A percentile compares a stretch with the other conserved stretches of the same genome.
Conservation (phyloP, 2,797 vertebrate species). For the Pyrocephalus nanus region DNA sequence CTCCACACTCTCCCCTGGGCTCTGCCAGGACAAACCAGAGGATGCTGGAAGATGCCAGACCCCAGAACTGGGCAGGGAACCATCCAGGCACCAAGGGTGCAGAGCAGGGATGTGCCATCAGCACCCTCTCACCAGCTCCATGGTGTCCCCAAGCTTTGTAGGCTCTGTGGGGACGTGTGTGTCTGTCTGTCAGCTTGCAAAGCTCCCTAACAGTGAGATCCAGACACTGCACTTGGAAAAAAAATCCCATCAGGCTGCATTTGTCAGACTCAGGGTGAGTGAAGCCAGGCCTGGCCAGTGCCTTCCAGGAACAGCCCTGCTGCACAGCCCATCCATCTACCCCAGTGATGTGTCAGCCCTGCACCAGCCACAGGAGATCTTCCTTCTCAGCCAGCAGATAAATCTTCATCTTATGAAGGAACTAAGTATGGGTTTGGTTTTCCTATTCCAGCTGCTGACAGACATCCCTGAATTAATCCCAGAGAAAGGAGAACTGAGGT, state of each 20-base stretch:
- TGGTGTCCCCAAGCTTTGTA: not conserved
- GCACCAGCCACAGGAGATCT: accelerated
- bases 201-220: not conserved
- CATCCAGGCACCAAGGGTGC: not conserved
- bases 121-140: not conserved
- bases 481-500: not conserved
- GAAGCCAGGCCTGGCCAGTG: not conserved
- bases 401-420: not conserved
- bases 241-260: not conserved
- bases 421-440: not conserved
- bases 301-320: not conserved
- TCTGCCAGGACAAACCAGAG: not conserved
- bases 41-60: not conserved
- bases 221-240: not conserved
- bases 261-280: not conserved
- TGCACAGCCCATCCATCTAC: not conserved
- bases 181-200: not conserved
- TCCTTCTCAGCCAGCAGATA: not conserved
- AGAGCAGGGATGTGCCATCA: not conserved
- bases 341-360: accelerated
- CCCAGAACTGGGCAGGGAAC: not conserved
- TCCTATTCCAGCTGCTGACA: not conserved
- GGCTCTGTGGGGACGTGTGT: not conserved
- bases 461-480: not conserved
- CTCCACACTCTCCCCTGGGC: not conserved